Base-by-base conservation (phyloP, 2,888 invertebrate species). In the Cerceris ruficornis region DNA sequence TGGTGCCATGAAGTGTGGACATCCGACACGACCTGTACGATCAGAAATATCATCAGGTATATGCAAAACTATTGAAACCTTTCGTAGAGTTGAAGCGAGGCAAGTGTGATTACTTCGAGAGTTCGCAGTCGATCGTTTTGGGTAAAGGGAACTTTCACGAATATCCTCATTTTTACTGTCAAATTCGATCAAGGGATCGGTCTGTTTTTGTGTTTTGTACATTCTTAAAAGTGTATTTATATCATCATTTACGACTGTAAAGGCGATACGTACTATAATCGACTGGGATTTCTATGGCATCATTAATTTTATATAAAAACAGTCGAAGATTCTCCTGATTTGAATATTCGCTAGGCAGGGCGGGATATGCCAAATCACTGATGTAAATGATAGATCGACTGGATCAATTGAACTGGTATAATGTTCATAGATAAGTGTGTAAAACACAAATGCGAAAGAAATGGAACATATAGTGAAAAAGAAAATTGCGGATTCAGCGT, bases 1-100 rank as follows among this genome's bases (percentile, higher is more conserved):
- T 0, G 99, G 99, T 0, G 99, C 97, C 98, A 99, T 99, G 93
- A 98, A 99, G 93, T 98, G 98, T 13, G 98, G 98, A 73, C 98
- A 98, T 50, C 99, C 99, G 77, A 99, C 96, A 81, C 98, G 96
- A 92, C 97, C 98, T 98, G 93, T 65, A 78, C 81, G 77, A 81
- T 50, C 80, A 73, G 82, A 73, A 76, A 61, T 46, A 61, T 68
- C 54, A 67, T 82, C 46, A 85, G 64, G 69, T 13, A 39, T 6
- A 7, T 41, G 59, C 17, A 58, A 80, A 76, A 62, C 46, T 57
- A 42, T 43, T 41, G 65, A 46, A 17, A 14, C 14, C 41, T 75
- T 55, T 58, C 28, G 66, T 59, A 41, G 46, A 75, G 68, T 75
- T 67, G 73, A 85, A 85, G 85, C 85, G 66, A 76, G 73, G 66